Conservation (phyloP, 1,140 invertebrate species). For the Drosophila subobscura region DNA sequence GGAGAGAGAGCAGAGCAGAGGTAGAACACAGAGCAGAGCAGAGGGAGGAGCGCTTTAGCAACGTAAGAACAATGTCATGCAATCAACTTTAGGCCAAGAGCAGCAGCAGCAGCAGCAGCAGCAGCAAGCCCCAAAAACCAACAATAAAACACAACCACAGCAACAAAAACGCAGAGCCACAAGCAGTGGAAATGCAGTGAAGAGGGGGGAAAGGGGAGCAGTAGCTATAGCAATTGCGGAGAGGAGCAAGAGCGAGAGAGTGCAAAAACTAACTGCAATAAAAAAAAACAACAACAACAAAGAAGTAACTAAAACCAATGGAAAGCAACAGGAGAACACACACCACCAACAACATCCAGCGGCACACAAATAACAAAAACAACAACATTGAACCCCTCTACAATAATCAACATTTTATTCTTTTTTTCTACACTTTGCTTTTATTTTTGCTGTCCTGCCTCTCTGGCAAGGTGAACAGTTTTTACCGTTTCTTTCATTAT, state of each 20-base stretch:
- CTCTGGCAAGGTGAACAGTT: background rate
- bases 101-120: constrained; percentile 42
- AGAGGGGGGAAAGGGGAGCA: too few relatives aligned
- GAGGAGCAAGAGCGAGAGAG: constrained; percentile 1
- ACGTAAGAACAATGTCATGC: constrained; percentile 74
- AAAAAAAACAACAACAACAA: constrained; percentile 30
- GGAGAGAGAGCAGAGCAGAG: constrained; percentile 6
- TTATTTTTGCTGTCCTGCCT: background rate
- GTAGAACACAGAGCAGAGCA: background rate
- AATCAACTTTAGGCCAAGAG: constrained; percentile 76
- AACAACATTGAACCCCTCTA: constrained; percentile 15
- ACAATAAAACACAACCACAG: constrained; percentile 39
- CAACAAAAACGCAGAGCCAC: too few relatives aligned
- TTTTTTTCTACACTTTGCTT: too few relatives aligned
- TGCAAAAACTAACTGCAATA: constrained; percentile 34
- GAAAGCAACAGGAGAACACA: constrained; percentile 32
- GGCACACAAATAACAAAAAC: constrained; percentile 23
- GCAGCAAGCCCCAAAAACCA: constrained; percentile 27
- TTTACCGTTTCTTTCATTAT: constrained; percentile 26
- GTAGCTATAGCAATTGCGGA: too few relatives aligned
- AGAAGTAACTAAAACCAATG: constrained; percentile 28
- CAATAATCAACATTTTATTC: constrained; percentile 43
- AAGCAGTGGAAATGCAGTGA: too few relatives aligned
- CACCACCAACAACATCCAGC: constrained; percentile 7
- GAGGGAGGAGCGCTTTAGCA: constrained; percentile 37